phyloP scores from a whole-genome alignment of 2,113 vertebrate species.

The Panthera tigris region DNA sequence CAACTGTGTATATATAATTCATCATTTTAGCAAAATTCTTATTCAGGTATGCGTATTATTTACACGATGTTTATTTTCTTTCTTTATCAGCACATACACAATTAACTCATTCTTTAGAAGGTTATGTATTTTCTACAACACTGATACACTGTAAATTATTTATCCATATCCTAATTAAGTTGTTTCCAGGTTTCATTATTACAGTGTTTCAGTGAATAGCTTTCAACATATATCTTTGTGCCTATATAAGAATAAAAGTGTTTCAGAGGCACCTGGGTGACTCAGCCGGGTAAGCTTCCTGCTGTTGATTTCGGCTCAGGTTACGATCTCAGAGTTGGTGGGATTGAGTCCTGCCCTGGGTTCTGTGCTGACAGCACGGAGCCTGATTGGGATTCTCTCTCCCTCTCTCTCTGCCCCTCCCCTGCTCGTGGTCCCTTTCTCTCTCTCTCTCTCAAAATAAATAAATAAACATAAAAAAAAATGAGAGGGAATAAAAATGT shows the following conservation, averaged over 20 bases:
- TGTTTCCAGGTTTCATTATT: background rate
- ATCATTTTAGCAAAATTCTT: background rate
- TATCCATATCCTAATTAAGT: background rate
- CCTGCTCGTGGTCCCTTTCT: no score
- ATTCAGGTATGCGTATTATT: background rate
- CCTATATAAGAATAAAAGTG: background rate
- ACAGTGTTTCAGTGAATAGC: background rate
- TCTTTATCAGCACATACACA: background rate
- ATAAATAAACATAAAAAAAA: no score
- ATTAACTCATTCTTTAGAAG: background rate
- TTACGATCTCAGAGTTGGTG: no score
- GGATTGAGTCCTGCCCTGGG: no score
- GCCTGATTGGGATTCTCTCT: no score
- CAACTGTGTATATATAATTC: background rate
- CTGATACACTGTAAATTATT: background rate
- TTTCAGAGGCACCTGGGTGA: background rate
- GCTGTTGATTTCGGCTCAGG: no score
- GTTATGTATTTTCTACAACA: background rate
- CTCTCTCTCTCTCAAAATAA: no score
- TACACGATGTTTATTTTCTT: background rate
- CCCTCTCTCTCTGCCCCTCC: no score
- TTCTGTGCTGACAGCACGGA: no score
- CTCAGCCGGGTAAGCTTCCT: no score
- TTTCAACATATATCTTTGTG: background rate
- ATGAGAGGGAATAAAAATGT: background rate